Evolutionary conservation across 2,888 invertebrate genomes (phyloP).

Genomic region (Melikaiella ostensackeni): DNA sequence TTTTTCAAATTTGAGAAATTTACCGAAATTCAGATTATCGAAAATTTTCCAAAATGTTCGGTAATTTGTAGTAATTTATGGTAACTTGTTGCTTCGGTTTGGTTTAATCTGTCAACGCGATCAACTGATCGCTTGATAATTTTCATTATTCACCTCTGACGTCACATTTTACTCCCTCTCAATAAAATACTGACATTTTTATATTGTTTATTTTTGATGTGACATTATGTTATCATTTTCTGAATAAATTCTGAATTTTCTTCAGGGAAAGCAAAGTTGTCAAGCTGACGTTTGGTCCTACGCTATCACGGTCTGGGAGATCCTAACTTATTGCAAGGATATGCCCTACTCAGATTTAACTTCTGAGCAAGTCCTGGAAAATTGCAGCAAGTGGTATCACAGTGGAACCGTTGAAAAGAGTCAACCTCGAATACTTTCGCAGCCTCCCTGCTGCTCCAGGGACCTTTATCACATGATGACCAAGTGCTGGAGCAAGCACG

Average conservation of each 20-base stretch:
- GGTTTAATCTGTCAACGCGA: too few species aligned
- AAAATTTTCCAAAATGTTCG: too few species aligned
- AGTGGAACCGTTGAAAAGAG: slow-evolving; percentile 73
- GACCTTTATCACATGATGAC: slow-evolving; percentile 95
- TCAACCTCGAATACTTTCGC: slow-evolving; percentile 79
- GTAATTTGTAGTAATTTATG: too few species aligned
- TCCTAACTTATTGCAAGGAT: slow-evolving; percentile 87
- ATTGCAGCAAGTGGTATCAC: slow-evolving; percentile 84
- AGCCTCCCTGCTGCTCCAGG: slow-evolving; percentile 86
- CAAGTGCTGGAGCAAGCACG: slow-evolving; percentile 93
- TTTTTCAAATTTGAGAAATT: too few species aligned
- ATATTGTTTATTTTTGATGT: too few species aligned
- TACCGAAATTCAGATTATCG: too few species aligned
- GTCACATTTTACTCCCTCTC: too few species aligned
- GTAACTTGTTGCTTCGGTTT: too few species aligned
- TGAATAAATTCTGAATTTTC: slow-evolving; percentile 39
- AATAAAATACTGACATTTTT: too few species aligned
- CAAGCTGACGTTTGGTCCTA: slow-evolving; percentile 96
- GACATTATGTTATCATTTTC: background rate
- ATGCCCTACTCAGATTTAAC: slow-evolving; percentile 90
- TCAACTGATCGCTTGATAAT: too few species aligned
- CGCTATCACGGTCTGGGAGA: slow-evolving; percentile 93
- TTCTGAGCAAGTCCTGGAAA: slow-evolving; percentile 90
- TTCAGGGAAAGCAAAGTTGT: slow-evolving; percentile 91
- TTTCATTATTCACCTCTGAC: too few species aligned